A percentile compares a stretch with the other conserved stretches of the same genome.
Conservation (phyloP, 2,797 vertebrate species). For the Pachyuromys duprasi region DNA sequence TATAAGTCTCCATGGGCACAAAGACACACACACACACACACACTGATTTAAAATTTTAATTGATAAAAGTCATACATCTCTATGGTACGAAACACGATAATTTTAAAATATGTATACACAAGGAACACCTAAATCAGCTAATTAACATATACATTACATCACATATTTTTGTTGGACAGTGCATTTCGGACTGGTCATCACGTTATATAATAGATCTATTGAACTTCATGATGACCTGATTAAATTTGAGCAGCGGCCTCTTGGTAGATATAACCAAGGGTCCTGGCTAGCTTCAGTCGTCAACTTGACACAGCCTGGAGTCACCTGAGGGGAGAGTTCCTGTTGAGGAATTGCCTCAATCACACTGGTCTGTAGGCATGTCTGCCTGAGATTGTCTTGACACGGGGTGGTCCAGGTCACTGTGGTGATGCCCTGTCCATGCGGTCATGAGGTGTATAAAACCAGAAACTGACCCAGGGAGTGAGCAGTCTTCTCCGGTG, state of each 20-base stretch:
- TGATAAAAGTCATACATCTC: not conserved
- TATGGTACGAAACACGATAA: not conserved
- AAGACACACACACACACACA: not conserved
- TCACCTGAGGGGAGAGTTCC: too few relatives aligned
- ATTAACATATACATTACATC: not conserved
- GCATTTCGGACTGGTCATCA: not conserved
- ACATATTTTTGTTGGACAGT: not conserved
- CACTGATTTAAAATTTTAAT: not conserved
- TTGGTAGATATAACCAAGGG: not conserved
- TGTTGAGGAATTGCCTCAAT: not conserved
- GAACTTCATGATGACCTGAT: not conserved
- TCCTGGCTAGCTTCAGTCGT: not conserved
- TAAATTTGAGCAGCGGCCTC: not conserved
- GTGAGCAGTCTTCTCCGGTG: not conserved
- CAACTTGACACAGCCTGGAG: not conserved
- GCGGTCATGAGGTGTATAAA: not conserved
- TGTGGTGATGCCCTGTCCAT: not conserved
- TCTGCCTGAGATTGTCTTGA: not conserved
- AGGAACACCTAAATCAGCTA: not conserved
- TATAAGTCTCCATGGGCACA: not conserved
- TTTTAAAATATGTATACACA: not conserved
- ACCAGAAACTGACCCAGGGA: not conserved
- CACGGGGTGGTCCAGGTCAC: too few relatives aligned
- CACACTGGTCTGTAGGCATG: not conserved
- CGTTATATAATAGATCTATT: not conserved